Percentiles rank a stretch among this genome's conserved stretches.
These are phyloP conservation scores for Drepana arcuata DNA, from an alignment of 1,140 invertebrate genomes.

Conservation along the genomic window DNA sequence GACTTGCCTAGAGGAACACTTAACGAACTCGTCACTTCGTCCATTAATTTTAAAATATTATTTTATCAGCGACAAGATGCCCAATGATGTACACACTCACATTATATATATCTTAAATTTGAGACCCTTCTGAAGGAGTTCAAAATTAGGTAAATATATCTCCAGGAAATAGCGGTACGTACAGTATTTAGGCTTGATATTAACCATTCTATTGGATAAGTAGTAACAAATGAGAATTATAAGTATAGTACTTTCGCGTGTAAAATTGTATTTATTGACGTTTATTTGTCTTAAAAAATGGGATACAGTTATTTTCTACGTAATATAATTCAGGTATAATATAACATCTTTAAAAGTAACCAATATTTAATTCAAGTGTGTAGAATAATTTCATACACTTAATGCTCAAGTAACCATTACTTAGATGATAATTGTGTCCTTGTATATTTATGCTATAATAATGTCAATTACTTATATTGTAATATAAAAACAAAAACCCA, in stretches of 20 bases:
- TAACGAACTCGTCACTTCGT: conserved; percentile 71
- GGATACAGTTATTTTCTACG: conserved; percentile 37
- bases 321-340: too few relatives aligned
- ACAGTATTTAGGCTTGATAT: conserved; percentile 58
- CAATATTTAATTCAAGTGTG: too few relatives aligned
- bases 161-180: conserved; percentile 52
- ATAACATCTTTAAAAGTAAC: too few relatives aligned
- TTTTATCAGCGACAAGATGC: conserved; percentile 61
- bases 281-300: conserved; percentile 29
- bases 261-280: conserved; percentile 46
- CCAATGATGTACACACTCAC: conserved; percentile 41
- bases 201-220: conserved; percentile 40
- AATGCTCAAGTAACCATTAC: too few relatives aligned
- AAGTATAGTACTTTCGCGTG: conserved; percentile 48
- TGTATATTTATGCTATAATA: conserved; percentile 33
- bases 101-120: conserved; percentile 46
- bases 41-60: conserved; percentile 69
- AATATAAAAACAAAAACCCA: conserved; percentile 24
- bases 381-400: too few relatives aligned
- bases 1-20: conserved; percentile 61
- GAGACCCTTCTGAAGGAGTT: conserved; percentile 56
- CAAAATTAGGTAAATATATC: conserved; percentile 63
- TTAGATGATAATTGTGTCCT: conserved; percentile 37
- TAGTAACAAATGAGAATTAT: conserved; percentile 51
- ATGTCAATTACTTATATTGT: conserved; percentile 63